Conservation (phyloP, 2,797 vertebrate species). For the Sebastes diploproa region DNA sequence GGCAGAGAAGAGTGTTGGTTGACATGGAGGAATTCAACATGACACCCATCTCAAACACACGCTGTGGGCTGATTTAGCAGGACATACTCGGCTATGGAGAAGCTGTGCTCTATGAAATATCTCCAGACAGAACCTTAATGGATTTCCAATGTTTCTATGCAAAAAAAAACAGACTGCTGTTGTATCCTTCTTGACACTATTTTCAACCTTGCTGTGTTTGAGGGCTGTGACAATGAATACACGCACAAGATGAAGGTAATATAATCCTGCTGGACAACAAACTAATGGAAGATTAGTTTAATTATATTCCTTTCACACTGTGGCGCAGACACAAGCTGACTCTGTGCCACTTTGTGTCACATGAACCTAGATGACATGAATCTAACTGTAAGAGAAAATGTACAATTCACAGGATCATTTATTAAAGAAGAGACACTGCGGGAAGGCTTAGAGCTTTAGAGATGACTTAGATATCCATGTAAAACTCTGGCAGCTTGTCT, state of each 20-base stretch:
- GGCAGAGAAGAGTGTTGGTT: background rate
- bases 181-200: background rate
- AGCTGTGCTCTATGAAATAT: background rate
- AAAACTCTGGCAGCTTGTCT: conserved; percentile 19
- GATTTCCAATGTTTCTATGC: conserved; percentile 11
- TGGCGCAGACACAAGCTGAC: background rate
- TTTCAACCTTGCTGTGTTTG: background rate
- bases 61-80: background rate
- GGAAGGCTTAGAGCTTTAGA: background rate
- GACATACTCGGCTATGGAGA: background rate
- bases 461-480: conserved; percentile 6
- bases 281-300: background rate
- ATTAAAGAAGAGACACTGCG: background rate
- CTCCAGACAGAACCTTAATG: conserved; percentile 10
- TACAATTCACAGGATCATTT: conserved; percentile 8
- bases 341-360: background rate
- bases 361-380: background rate
- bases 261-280: background rate
- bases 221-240: background rate
- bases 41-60: background rate
- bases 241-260: background rate
- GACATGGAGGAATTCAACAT: background rate
- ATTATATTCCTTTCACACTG: background rate
- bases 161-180: background rate
- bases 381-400: background rate